These are phyloP conservation scores for Andricus grossulariae DNA, from an alignment of 1,140 invertebrate genomes.

Conservation along the genomic window DNA sequence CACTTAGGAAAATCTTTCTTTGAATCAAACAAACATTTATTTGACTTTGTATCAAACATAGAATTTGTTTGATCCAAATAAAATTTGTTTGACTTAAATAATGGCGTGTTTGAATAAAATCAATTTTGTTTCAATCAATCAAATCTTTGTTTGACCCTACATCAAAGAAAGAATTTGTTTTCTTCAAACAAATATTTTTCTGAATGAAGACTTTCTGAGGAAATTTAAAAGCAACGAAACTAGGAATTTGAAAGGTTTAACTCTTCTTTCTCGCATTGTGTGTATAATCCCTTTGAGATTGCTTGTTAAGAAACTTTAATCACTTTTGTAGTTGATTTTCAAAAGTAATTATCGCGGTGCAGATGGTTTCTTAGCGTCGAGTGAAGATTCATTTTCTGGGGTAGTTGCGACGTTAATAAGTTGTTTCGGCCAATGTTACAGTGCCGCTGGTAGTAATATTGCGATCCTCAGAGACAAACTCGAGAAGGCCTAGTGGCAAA, in stretches of 20 bases:
- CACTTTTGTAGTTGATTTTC: constrained; percentile 23
- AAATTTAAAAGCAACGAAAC: no score
- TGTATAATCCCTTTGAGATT: background rate
- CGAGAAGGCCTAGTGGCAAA: background rate
- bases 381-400: constrained; percentile 14
- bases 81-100: no score
- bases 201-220: no score
- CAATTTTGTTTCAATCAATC: no score
- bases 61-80: no score
- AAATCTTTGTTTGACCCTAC: no score
- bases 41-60: background rate
- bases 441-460: constrained; percentile 15
- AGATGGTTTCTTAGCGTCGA: constrained; percentile 1
- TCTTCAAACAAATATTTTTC: no score
- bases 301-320: constrained; percentile 14
- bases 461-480: background rate
- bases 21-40: background rate
- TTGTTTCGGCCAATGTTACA: constrained; percentile 28
- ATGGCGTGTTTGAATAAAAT: no score
- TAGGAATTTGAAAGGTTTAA: background rate
- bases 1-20: no score
- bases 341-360: constrained; percentile 19
- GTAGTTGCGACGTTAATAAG: constrained; percentile 18
- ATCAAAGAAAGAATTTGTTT: no score
- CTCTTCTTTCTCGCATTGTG: background rate